Conservation (phyloP, 1,140 invertebrate genomes). For the Drosophila quadrilineata region DNA sequence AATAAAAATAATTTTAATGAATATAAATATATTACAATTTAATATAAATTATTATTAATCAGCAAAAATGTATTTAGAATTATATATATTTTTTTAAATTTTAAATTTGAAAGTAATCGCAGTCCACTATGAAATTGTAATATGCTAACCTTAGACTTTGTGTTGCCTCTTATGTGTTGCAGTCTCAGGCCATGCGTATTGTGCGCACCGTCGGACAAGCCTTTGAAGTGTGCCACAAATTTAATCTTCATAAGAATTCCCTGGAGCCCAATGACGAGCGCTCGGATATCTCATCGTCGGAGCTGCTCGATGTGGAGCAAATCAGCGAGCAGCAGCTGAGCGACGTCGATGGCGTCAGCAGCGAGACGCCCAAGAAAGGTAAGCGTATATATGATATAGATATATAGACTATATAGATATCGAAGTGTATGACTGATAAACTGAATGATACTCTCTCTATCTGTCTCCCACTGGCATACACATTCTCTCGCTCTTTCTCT, state of each 20-base stretch:
- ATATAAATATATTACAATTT: constrained; percentile 39
- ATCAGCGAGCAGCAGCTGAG: constrained; percentile 82
- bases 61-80: too few species aligned
- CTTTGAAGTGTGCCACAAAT: constrained; percentile 99
- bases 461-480: neutral
- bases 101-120: too few species aligned
- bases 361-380: constrained; percentile 83
- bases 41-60: too few species aligned
- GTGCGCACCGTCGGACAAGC: constrained; percentile 99
- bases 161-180: constrained; percentile 76
- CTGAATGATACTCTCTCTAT: constrained; percentile 11
- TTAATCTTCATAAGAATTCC: constrained; percentile 84
- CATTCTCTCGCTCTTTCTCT: neutral
- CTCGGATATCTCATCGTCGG: constrained; percentile 84
- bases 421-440: neutral
- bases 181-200: constrained; percentile 99
- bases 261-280: constrained; percentile 85
- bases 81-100: too few species aligned
- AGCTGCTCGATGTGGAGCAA: constrained; percentile 81
- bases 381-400: constrained; percentile 40
- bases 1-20: too few species aligned
- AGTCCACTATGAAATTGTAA: too few species aligned
- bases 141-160: neutral
- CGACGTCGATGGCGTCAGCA: constrained; percentile 82
- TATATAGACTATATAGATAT: neutral